Percentiles rank a stretch among this genome's conserved stretches.
Conservation (phyloP, 2,888 invertebrate species). For the Willowsia nigromaculata region DNA sequence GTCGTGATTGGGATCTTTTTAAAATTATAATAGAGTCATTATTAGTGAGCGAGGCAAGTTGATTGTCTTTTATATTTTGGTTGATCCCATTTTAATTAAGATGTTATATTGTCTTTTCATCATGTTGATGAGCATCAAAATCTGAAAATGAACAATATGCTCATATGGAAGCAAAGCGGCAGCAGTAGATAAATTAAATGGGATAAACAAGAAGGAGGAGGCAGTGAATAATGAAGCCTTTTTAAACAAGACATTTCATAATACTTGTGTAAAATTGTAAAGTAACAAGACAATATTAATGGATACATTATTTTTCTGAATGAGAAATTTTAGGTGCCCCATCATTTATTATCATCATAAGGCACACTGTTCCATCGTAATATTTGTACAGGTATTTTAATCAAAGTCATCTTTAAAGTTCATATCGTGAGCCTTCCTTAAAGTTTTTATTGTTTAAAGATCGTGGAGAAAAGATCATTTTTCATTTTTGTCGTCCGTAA, state of each 20-base stretch:
- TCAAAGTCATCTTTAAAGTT: constrained; percentile 63
- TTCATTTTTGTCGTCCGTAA: constrained; percentile 40
- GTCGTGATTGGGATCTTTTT: constrained; percentile 61
- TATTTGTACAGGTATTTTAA: constrained; percentile 22
- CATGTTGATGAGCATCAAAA: constrained; percentile 29
- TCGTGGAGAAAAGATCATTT: constrained; percentile 34
- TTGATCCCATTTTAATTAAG: constrained; percentile 72
- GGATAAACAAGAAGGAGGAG: neutral
- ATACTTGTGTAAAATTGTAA: neutral
- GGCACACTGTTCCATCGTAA: neutral
- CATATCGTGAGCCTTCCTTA: constrained; percentile 44
- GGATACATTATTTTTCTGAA: neutral
- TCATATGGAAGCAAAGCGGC: neutral
- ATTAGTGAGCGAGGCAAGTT: neutral
- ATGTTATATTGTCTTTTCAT: constrained; percentile 58
- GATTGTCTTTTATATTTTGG: constrained; percentile 38
- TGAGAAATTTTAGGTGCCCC: neutral
- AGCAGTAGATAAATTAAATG: neutral
- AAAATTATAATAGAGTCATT: neutral
- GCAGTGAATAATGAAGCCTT: constrained; percentile 42
- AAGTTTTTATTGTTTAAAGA: neutral
- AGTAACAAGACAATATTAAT: constrained; percentile 11
- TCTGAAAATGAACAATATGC: constrained; percentile 35
- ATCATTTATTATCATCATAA: neutral
- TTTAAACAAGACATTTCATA: neutral